Evolutionary conservation across 1,140 invertebrate genomes (phyloP).

Genomic region (Drosophila serrata): DNA sequence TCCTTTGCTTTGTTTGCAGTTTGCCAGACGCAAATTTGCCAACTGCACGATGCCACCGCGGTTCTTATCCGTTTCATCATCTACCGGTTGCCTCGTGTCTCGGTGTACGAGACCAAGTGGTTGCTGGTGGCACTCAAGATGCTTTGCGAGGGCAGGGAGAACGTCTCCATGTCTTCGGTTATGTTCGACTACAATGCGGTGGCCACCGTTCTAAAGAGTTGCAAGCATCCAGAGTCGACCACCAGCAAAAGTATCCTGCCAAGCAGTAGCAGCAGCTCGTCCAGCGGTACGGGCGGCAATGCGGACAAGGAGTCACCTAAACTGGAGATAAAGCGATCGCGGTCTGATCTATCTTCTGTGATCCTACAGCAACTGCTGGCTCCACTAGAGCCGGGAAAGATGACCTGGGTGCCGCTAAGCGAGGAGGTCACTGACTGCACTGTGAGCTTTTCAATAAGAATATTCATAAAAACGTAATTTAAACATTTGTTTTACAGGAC

Average conservation of each 20-base stretch:
- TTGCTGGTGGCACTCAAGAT: conserved; percentile 77
- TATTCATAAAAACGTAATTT: background rate
- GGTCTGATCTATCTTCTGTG: conserved; percentile 88
- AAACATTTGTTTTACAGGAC: conserved; percentile 80
- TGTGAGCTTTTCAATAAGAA: conserved; percentile 43
- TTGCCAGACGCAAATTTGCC: conserved; percentile 87
- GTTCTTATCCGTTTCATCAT: conserved; percentile 82
- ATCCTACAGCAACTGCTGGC: conserved; percentile 89
- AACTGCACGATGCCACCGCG: conserved; percentile 77
- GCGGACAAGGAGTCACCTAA: conserved; percentile 87
- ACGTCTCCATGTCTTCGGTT: conserved; percentile 12
- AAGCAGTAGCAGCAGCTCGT: conserved; percentile 68
- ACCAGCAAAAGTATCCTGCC: conserved; percentile 65
- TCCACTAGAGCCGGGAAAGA: conserved; percentile 86
- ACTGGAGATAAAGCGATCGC: conserved; percentile 87
- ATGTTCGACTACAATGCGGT: conserved; percentile 78
- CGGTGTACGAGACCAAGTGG: conserved; percentile 80
- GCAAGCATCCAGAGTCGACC: conserved; percentile 71
- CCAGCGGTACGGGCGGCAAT: conserved; percentile 55
- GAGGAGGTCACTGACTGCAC: conserved; percentile 79
- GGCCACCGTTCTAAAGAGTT: conserved; percentile 66
- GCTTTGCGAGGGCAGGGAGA: conserved; percentile 72
- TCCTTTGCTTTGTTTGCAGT: conserved; percentile 86
- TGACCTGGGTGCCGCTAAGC: conserved; percentile 81
- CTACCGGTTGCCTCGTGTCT: conserved; percentile 69